Evolutionary conservation across 2,888 invertebrate genomes (phyloP), one percentile per base, ranked within the genome.

Genomic region (Helicoverpa assulta): DNA sequence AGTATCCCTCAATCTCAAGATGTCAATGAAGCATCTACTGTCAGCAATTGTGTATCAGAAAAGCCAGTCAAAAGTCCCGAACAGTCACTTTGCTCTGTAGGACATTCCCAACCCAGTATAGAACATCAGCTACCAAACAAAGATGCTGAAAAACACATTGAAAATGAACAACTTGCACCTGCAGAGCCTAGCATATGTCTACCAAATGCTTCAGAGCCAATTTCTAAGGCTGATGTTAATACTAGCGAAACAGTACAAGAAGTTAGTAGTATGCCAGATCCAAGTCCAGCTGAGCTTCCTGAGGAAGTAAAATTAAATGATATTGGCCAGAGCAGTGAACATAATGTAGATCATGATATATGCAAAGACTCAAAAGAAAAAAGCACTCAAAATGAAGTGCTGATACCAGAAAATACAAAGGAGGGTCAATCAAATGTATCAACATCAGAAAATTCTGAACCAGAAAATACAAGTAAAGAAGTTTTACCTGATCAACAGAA

Each of bases 401-500:
- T 69, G 62, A 40, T 47, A 43, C 57, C 63, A 65, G 54, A 59
- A 64, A 65, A 16, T 14, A 50, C 58, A 52, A 57, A 37, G 14
- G 16, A 21, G 58, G 26, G 51, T 53, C 26, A 60, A 69, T 53
- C 64, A 50, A 70, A 37, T 57, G 52, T 53, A 50, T 58, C 67
- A 60, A 67, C 54, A 2, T n/a, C 73, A 21, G 58, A 43, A 10
- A 64, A 70, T 62, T 67, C 66, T 67, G 70, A 76, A 21, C 37
- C 29, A 52, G 73, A 70, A 54, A 74, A 43, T 53, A 65, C 19
- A 50, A 72, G 54, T 58, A 63, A 76, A 53, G 60, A 54, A n/a
- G 37, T 50, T n/a, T 68, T 69, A 60, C 79, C 82, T 64, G 83
- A 86, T 72, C 73, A 86, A 63, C 90, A 87, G 71, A 91, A 85